Base-by-base conservation (phyloP, 1,140 invertebrate genomes). In the Nephila pilipes region DNA sequence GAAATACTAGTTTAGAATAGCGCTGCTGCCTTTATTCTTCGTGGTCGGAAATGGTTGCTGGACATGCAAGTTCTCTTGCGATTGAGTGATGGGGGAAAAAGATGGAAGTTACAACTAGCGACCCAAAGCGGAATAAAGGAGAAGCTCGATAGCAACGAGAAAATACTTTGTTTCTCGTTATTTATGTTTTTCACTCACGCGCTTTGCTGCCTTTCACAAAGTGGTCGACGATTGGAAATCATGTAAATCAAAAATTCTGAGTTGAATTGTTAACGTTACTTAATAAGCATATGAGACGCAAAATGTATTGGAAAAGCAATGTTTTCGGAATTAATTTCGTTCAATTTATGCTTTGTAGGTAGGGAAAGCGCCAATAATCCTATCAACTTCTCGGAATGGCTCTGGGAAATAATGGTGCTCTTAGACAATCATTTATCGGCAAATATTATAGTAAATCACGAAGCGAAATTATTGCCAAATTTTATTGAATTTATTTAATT, bases 131-230 rank as follows among this genome's bases (percentile, higher is more conserved):
- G 81, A 38, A 32, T 69, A 92, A 36, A 60, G 16, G 60, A 85
- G 90, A 85, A 92, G 90, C 90, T 92, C 83, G 46, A 81, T 91
- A 83, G 22, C 89, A 91, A 16, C 58, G 36, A 63, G 29, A 29
- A 83, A 83, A 83, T 88, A 25, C 32, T 90, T 36, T 46, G 25
- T 55, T 63, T 90, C 57, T n/a, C 58, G 60, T 85, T 85, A 92
- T 85, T 92, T 92, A 92, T 92, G 63, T 75, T 38, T 69, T 75
- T 38, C 83, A 57, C 80, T 85, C 90, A 92, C 90, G 90, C 90
- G 36, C 60, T 38, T 91, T 32, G 29, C 36, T 58, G 32, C 22
- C 36, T 85, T 46, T 46, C 46, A 46, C 46, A 36, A n/a, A 85
- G 18, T 69, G 55, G 60, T 36, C 63, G n/a, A 58, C 57, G 69